A percentile compares a stretch with the other conserved stretches of the same genome.
Conservation (phyloP, 1,140 invertebrate genomes). For the Neodiprion virginianus region DNA sequence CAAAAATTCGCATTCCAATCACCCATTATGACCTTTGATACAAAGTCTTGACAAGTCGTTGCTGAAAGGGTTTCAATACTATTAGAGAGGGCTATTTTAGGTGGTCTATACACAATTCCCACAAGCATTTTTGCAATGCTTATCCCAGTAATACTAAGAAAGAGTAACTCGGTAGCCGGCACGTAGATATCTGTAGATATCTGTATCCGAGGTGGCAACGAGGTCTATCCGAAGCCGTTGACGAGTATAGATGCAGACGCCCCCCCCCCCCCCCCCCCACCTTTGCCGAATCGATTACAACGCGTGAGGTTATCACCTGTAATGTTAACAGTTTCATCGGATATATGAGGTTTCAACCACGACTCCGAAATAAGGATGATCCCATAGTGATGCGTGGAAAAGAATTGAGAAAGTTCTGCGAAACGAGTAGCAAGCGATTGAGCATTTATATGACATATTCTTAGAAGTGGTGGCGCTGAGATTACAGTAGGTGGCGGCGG, state of each 20-base stretch:
- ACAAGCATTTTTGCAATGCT: not conserved
- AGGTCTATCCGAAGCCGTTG: not conserved
- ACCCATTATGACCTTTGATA: constrained; percentile 16
- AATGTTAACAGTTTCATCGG: not conserved
- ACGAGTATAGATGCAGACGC: constrained; percentile 12
- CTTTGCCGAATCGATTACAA: constrained; percentile 9
- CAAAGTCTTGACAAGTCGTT: constrained; percentile 7
- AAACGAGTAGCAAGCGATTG: not conserved
- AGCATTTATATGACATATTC: not conserved
- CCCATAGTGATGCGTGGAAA: constrained; percentile 1
- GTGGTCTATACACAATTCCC: constrained; percentile 13
- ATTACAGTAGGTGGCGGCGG: no score
- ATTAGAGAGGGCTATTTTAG: constrained; percentile 11
- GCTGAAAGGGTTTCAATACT: not conserved
- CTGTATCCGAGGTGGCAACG: not conserved
- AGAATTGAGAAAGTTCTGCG: constrained; percentile 3
- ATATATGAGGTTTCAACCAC: constrained; percentile 12
- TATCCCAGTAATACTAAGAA: not conserved
- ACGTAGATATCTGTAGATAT: not conserved
- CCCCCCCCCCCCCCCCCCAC: not conserved
- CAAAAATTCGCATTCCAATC: constrained; percentile 14
- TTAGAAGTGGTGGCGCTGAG: no score
- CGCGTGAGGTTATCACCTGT: not conserved
- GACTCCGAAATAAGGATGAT: constrained; percentile 11
- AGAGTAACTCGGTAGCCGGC: constrained; percentile 3